These are phyloP conservation scores for Muntiacus reevesi DNA, from an alignment of 2,113 vertebrate species.

Conservation along the genomic window DNA sequence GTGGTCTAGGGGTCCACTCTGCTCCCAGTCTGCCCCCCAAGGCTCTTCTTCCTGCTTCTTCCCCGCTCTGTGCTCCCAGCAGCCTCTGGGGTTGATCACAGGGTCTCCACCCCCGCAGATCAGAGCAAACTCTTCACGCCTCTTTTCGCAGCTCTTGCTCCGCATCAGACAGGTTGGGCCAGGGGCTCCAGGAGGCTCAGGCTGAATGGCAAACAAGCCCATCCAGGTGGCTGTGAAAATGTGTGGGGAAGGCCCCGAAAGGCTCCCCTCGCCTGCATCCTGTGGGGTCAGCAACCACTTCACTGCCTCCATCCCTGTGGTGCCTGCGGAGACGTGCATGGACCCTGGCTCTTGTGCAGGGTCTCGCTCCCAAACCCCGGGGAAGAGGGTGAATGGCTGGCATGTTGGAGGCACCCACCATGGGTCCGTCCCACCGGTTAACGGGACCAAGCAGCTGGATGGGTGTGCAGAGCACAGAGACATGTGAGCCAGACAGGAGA, in stretches of 20 bases:
- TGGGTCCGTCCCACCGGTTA: accelerated
- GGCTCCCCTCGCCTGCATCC: accelerated
- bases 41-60: not conserved
- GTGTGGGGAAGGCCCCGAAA: not conserved
- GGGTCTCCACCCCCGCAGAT: slow-evolving; percentile 49
- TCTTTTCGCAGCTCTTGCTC: not conserved
- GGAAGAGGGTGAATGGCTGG: not conserved
- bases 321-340: accelerated
- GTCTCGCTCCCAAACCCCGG: not conserved
- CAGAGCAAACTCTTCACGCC: not conserved
- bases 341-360: not conserved
- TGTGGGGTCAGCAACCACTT: accelerated
- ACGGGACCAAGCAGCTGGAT: not conserved
- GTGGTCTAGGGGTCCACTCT: not conserved
- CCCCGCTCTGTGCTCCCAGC: not conserved
- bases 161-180: not conserved
- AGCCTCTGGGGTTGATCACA: not conserved
- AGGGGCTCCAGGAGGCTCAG: not conserved
- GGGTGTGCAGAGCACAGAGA: not conserved
- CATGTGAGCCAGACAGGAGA: not conserved
- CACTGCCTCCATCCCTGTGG: accelerated
- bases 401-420: not conserved
- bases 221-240: not conserved
- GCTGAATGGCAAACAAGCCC: not conserved
- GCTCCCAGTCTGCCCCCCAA: not conserved